Evolutionary conservation across 2,113 vertebrate genomes (phyloP).

Genomic region (Upupa epops): DNA sequence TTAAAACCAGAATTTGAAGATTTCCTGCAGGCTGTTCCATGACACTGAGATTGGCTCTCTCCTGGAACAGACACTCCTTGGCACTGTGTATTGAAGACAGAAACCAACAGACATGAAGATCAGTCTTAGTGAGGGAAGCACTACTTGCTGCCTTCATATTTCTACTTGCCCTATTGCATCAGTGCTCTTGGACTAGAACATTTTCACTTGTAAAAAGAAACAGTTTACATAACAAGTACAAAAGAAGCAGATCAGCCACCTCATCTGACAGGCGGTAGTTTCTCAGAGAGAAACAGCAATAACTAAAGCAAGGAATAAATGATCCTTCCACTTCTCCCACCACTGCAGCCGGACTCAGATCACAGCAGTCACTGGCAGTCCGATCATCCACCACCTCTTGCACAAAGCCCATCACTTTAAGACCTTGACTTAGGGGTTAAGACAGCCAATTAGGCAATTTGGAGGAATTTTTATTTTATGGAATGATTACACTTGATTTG

Average conservation of each 20-base stretch:
- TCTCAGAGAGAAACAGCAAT: background rate
- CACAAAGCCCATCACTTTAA: background rate
- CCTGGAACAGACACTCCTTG: background rate
- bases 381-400: background rate
- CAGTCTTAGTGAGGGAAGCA: background rate
- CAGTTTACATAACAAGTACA: background rate
- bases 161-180: background rate
- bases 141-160: background rate
- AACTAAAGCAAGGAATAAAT: background rate
- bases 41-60: background rate
- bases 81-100: background rate
- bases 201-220: background rate
- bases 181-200: background rate
- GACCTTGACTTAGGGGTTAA: background rate
- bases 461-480: background rate
- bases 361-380: background rate
- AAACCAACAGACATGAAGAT: background rate
- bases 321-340: background rate
- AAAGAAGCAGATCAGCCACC: background rate
- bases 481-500: background rate
- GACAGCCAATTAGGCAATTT: background rate
- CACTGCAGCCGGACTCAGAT: background rate
- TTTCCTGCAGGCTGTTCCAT: background rate
- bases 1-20: background rate
- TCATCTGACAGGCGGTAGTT: background rate